Evolutionary conservation across 2,113 vertebrate species (phyloP).

Genomic region (Syngnathus typhle): DNA sequence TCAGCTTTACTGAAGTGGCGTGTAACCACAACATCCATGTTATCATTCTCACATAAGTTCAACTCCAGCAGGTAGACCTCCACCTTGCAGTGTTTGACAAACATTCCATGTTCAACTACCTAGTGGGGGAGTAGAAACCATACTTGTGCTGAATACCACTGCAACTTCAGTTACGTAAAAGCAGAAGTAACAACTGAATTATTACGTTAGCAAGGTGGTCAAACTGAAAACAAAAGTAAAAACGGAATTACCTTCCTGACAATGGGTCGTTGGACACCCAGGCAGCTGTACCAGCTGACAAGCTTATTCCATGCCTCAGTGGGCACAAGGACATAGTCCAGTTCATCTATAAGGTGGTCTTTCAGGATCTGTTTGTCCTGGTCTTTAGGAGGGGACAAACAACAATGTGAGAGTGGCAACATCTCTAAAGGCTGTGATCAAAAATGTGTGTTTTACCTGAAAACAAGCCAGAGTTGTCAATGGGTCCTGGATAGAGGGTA

Average conservation of each 20-base stretch:
- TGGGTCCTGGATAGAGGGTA: constrained; percentile 83
- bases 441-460: constrained; percentile 69
- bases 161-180: background rate
- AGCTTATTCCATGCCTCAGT: constrained; percentile 90
- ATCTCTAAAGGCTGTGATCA: background rate
- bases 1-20: constrained; percentile 95
- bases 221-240: background rate
- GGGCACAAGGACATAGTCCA: constrained; percentile 92
- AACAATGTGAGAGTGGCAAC: background rate
- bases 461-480: constrained; percentile 95
- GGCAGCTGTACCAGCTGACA: constrained; percentile 84
- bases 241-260: constrained; percentile 80
- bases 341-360: constrained; percentile 90
- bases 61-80: constrained; percentile 95
- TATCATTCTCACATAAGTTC: constrained; percentile 87
- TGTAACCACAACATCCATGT: constrained; percentile 81
- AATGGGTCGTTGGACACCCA: constrained; percentile 85
- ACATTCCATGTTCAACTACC: constrained; percentile 96
- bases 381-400: constrained; percentile 67
- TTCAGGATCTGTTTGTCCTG: constrained; percentile 83
- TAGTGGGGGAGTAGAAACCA: constrained; percentile 41
- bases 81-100: constrained; percentile 97
- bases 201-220: background rate
- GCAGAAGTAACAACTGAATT: background rate
- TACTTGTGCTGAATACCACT: background rate